Base-by-base conservation (phyloP, 2,797 vertebrate genomes). In the Gymnoscopelus braueri region DNA sequence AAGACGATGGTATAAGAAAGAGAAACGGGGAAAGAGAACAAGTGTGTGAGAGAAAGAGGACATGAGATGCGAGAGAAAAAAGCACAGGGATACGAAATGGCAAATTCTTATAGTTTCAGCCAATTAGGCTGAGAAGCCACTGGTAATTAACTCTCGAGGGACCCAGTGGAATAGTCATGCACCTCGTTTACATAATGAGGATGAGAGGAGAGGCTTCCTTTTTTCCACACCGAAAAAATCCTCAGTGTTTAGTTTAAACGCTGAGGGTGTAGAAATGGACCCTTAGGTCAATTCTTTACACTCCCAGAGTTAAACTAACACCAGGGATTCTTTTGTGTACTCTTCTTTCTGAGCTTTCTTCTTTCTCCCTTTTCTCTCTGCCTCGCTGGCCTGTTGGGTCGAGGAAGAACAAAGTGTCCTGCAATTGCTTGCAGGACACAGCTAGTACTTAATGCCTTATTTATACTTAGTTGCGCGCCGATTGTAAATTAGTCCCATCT, bases 81-180 rank as follows among this genome's bases (percentile, higher is more conserved):
- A 68, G 65, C 72, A 87, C 75, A 85, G 91, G 84, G 87, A 90
- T 90, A 91, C 91, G 85, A 92, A 93, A 93, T 91, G 89, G 91
- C 88, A 91, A 91, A 92, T 92, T 93, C 92, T 89, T 92, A 82
- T 91, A 92, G 91, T 92, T 92, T 93, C 91, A 91, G 89, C 90
- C 93, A 94, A 94, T 94, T 94, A 94, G 90, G 88, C 88, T 87
- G 87, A 90, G 91, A 92, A 94, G 92, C 92, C 90, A 91, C 86
- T 93, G 90, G 90, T 94, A 94, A 94, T 94, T 91, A 94, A 93
- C 88, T 94, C 93, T 93, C 93, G 19, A 79, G 91, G 91, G 93
- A 93, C 84, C 89, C 78, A 82, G 89, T 90, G 91, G 81, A 93
- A 92, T 91, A 94, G 91, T 93, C 92, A 92, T 93, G 90, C 89